phyloP scores from a whole-genome alignment of 2,113 vertebrate species.

The Tachuris rubrigastra region DNA sequence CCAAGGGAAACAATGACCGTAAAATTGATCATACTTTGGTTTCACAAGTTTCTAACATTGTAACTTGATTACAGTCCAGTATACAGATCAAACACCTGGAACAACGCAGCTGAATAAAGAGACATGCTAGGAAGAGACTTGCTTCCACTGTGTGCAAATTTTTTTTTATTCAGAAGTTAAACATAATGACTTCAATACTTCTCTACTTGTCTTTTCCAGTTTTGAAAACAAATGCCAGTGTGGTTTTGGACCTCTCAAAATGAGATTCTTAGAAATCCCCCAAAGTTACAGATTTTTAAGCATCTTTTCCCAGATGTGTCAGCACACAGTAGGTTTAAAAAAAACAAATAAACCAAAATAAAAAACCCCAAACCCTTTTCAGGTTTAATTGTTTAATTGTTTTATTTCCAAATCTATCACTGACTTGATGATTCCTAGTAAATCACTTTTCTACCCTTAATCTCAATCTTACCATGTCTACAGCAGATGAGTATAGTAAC shows the following conservation, averaged over 20 bases:
- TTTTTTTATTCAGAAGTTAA: background rate
- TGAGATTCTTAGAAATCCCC: background rate
- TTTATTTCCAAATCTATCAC: background rate
- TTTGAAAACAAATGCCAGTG: background rate
- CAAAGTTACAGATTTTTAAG: background rate
- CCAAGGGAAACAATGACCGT: constrained; percentile 12
- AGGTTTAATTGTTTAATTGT: background rate
- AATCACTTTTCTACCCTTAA: background rate
- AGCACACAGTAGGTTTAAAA: background rate
- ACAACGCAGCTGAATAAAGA: constrained; percentile 61
- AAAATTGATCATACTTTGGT: constrained; percentile 38
- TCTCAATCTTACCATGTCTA: background rate
- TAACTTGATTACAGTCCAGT: constrained; percentile 32
- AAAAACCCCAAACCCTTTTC: background rate
- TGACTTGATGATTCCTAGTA: background rate
- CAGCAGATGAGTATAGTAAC: background rate
- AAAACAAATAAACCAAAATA: background rate
- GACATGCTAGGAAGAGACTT: background rate
- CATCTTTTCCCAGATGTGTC: background rate
- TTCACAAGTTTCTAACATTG: constrained; percentile 33
- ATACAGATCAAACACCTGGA: constrained; percentile 26
- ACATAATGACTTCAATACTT: background rate
- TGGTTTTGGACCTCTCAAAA: background rate
- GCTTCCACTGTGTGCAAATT: background rate
- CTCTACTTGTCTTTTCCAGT: background rate